Percentiles rank a stretch among this genome's conserved stretches.
Conservation (phyloP, 1,140 invertebrate genomes). For the Neuroterus valhalla region DNA sequence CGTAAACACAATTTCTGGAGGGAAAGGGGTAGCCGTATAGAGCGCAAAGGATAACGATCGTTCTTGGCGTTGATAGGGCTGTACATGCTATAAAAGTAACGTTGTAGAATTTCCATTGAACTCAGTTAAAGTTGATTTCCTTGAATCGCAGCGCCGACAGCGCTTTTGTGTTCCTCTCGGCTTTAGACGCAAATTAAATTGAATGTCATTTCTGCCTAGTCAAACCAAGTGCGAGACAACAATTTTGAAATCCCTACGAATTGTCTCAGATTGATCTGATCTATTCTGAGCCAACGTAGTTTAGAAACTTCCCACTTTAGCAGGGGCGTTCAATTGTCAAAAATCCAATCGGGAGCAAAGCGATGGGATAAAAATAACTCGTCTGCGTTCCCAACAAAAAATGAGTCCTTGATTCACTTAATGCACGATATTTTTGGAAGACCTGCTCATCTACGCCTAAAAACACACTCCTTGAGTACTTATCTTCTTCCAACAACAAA, state of each 20-base stretch:
- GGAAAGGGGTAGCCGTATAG: conserved; percentile 9
- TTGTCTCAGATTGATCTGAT: neutral
- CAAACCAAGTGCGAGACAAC: neutral
- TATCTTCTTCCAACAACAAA: too few relatives aligned
- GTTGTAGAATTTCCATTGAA: conserved; percentile 16
- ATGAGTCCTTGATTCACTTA: too few relatives aligned
- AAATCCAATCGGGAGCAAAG: too few relatives aligned
- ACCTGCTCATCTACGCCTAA: too few relatives aligned
- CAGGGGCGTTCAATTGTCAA: too few relatives aligned
- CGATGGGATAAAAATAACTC: too few relatives aligned
- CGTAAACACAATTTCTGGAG: conserved; percentile 40
- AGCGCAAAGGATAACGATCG: conserved; percentile 43
- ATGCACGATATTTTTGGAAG: too few relatives aligned
- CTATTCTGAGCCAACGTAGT: too few relatives aligned
- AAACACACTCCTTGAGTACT: too few relatives aligned
- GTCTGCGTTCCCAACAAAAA: too few relatives aligned
- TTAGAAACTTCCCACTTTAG: too few relatives aligned
- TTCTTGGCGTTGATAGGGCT: conserved; percentile 33
- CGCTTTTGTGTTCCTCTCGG: conserved; percentile 6
- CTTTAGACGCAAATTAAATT: neutral
- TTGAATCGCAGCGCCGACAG: neutral
- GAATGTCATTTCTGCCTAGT: neutral
- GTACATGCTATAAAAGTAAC: conserved; percentile 19
- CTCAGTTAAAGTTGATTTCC: conserved; percentile 17
- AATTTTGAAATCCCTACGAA: neutral